Evolutionary conservation across 2,797 vertebrate species (phyloP).

Genomic region (Sebastes nivosus): DNA sequence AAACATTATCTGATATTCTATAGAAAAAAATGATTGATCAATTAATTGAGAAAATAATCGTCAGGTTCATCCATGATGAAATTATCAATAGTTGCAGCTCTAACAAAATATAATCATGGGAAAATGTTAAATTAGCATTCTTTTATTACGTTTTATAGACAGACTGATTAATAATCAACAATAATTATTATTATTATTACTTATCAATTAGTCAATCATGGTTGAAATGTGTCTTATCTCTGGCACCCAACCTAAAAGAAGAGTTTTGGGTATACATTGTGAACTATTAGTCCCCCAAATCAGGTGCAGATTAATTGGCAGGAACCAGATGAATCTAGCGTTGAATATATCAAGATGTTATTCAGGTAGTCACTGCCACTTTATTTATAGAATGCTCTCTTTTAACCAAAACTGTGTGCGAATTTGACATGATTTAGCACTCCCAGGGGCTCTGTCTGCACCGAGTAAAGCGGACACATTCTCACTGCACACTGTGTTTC

Average conservation of each 20-base stretch:
- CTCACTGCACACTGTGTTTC: conserved; percentile 2
- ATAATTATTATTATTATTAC: background rate
- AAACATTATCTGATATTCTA: background rate
- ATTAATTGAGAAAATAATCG: too few species aligned
- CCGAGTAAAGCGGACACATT: background rate
- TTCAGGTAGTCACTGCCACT: background rate
- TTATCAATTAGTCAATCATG: background rate
- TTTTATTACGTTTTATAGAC: background rate
- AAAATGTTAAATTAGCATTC: background rate
- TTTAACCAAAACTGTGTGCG: conserved; percentile 3
- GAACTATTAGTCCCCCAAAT: background rate
- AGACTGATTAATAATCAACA: background rate
- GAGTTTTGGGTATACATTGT: background rate
- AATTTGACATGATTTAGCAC: conserved; percentile 23
- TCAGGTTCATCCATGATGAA: background rate
- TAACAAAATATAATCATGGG: background rate
- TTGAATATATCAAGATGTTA: conserved; percentile 4
- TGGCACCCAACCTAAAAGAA: background rate
- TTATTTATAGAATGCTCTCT: background rate
- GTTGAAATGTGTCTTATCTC: background rate
- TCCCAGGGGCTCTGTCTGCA: background rate
- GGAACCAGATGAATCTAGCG: background rate
- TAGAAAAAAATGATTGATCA: background rate
- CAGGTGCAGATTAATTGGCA: background rate
- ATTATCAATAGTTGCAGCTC: background rate